phyloP scores from a whole-genome alignment of 2,797 vertebrate species.

The Oryzias sinensis region DNA sequence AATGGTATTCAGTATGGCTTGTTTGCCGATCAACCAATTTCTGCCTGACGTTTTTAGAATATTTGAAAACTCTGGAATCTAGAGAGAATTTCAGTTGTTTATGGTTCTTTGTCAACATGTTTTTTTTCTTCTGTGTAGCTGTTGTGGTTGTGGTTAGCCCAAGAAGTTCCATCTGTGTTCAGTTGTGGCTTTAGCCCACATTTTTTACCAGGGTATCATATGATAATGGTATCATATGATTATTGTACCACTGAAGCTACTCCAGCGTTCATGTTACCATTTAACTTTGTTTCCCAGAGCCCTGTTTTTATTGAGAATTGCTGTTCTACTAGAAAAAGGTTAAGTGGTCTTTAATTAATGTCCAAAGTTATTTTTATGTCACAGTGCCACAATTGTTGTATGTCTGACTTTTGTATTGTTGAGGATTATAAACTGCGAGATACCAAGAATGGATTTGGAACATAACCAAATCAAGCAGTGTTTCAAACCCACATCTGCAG shows the following conservation, averaged over 20 bases:
- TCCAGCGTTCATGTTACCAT: background rate
- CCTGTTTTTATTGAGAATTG: too few relatives aligned
- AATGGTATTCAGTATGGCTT: background rate
- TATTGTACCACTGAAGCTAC: conserved; percentile 6
- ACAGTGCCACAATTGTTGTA: too few relatives aligned
- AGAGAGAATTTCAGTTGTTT: conserved; percentile 5
- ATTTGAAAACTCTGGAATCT: background rate
- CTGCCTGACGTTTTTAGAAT: background rate
- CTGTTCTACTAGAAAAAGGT: too few relatives aligned
- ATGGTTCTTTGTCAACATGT: conserved; percentile 4
- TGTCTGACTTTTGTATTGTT: background rate
- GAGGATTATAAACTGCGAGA: background rate
- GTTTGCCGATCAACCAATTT: background rate
- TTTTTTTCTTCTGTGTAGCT: conserved; percentile 2
- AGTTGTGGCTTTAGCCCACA: conserved; percentile 19
- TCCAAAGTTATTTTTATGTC: too few relatives aligned
- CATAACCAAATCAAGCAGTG: background rate
- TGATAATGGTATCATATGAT: conserved; percentile 18
- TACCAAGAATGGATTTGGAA: background rate
- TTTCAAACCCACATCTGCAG: background rate
- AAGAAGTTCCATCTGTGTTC: conserved; percentile 1
- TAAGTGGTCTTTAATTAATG: too few relatives aligned
- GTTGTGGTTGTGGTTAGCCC: conserved; percentile 19
- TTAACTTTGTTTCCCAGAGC: background rate
- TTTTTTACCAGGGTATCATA: conserved; percentile 21